These are phyloP conservation scores for Drosophila setosimentum DNA, from an alignment of 2,888 invertebrate species.

Conservation along the genomic window DNA sequence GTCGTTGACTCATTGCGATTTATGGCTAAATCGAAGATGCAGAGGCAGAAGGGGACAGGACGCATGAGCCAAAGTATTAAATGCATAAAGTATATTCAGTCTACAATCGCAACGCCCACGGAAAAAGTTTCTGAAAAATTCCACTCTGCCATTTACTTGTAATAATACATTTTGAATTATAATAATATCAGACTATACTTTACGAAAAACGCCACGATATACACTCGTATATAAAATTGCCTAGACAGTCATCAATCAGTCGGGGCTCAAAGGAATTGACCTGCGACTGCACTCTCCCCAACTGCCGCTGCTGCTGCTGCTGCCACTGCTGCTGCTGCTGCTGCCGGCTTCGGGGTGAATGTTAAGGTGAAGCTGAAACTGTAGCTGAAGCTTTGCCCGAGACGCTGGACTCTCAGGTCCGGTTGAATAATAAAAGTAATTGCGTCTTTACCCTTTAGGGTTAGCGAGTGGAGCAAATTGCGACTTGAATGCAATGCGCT, in stretches of 20 bases:
- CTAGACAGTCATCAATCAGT: constrained; percentile 82
- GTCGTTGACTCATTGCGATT: constrained; percentile 71
- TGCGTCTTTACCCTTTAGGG: constrained; percentile 83
- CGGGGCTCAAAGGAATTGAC: constrained; percentile 77
- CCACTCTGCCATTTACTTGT: constrained; percentile 57
- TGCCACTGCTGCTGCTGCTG: too few relatives aligned
- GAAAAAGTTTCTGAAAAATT: constrained; percentile 57
- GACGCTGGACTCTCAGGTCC: constrained; percentile 17
- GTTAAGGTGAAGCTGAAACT: constrained; percentile 46
- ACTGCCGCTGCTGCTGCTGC: constrained; percentile 17
- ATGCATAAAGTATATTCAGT: constrained; percentile 8
- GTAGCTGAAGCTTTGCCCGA: constrained; percentile 29
- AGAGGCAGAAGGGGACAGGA: background rate
- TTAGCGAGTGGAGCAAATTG: constrained; percentile 79
- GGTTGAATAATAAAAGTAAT: constrained; percentile 82
- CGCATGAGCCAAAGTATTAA: background rate
- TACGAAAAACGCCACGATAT: constrained; percentile 32
- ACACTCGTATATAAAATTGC: constrained; percentile 57
- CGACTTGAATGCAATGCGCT: constrained; percentile 63
- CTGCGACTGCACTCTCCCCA: constrained; percentile 45
- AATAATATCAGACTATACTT: constrained; percentile 69
- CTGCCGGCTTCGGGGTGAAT: constrained; percentile 57
- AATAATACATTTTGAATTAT: constrained; percentile 76
- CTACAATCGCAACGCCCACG: constrained; percentile 40
- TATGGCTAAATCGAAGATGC: constrained; percentile 41